Evolutionary conservation across 2,113 vertebrate species (phyloP).

Genomic region (Larimichthys crocea): DNA sequence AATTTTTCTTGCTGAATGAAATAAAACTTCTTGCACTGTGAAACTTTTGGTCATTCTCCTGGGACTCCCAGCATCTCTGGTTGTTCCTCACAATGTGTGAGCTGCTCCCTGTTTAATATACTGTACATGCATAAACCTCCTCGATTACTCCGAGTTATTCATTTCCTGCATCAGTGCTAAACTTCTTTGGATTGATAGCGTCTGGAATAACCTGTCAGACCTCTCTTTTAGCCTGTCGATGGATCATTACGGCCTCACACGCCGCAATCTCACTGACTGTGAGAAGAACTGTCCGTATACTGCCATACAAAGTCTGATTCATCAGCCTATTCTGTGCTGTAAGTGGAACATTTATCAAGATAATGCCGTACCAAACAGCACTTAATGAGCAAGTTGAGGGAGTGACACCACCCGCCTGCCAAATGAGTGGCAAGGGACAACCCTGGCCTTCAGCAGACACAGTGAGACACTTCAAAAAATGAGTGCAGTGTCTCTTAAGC

Average conservation of each 20-base stretch:
- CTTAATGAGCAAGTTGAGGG: constrained; percentile 59
- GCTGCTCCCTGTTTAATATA: constrained; percentile 29
- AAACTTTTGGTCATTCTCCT: not conserved
- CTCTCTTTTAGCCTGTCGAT: constrained; percentile 31
- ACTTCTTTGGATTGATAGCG: constrained; percentile 40
- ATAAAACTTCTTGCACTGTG: not conserved
- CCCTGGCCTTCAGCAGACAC: constrained; percentile 48
- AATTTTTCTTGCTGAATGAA: not conserved
- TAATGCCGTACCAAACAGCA: constrained; percentile 61
- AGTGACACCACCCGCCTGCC: constrained; percentile 32
- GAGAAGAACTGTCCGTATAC: constrained; percentile 35
- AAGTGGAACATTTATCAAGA: constrained; percentile 63
- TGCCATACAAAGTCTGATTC: constrained; percentile 41
- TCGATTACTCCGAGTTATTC: constrained; percentile 35
- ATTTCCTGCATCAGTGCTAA: constrained; percentile 49
- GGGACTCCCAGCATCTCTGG: not conserved
- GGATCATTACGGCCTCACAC: constrained; percentile 38
- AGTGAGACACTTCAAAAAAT: constrained; percentile 36
- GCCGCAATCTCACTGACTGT: constrained; percentile 32
- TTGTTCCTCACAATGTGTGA: not conserved
- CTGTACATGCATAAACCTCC: constrained; percentile 17
- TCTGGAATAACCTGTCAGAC: constrained; percentile 50
- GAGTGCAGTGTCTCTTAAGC: constrained; percentile 22
- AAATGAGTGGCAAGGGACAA: constrained; percentile 54
- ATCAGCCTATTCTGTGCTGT: constrained; percentile 44